Conservation (phyloP, 2,113 vertebrate genomes). For the Sporophila hypoxantha region DNA sequence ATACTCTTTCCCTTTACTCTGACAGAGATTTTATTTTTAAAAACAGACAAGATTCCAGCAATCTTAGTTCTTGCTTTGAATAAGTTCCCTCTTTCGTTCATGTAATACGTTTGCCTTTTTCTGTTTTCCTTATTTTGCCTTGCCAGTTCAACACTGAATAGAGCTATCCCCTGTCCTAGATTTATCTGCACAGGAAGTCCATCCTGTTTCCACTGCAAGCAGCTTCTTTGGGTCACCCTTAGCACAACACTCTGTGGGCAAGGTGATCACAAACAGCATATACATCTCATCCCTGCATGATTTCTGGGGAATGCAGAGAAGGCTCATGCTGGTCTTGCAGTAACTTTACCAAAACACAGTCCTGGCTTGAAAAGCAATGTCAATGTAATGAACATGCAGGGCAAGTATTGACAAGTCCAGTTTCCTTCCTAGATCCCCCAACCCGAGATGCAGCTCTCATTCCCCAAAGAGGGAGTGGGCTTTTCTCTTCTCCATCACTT, state of each 20-base stretch:
- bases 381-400: not conserved
- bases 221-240: not conserved
- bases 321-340: not conserved
- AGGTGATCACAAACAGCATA: not conserved
- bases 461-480: not conserved
- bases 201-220: not conserved
- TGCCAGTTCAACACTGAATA: not conserved
- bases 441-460: not conserved
- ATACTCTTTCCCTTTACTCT: not conserved
- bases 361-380: not conserved
- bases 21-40: constrained; percentile 41
- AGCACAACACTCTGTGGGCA: not conserved
- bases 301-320: not conserved
- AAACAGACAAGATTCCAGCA: constrained; percentile 10
- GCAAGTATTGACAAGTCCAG: not conserved
- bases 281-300: not conserved
- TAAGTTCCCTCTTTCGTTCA: constrained; percentile 8
- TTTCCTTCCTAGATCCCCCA: not conserved
- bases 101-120: not conserved
- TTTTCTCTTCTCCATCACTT: not conserved
- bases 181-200: not conserved
- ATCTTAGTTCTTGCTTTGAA: constrained; percentile 20
- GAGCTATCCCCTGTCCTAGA: not conserved
- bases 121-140: not conserved
- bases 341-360: not conserved